Evolutionary conservation across 2,888 invertebrate genomes (phyloP), one percentile per base, ranked within the genome.

Genomic region (Pollenia griseotomentosa): DNA sequence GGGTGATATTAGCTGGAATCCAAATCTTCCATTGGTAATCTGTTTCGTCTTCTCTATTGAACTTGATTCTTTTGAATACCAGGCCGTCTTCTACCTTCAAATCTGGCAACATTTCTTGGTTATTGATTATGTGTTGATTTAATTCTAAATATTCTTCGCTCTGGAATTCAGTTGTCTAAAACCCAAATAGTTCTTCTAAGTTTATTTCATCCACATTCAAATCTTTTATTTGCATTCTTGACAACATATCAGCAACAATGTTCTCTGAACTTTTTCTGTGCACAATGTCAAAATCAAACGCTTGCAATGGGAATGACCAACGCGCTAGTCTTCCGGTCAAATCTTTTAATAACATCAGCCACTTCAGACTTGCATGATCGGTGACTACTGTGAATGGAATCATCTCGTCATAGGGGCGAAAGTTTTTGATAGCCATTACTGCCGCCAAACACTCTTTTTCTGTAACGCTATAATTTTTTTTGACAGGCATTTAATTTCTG

Each of bases 361-460:
- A 74, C 23, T 81, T 73, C 1, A 74, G 16, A 10, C 53, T 53
- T 3, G 73, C 63, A n/a, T 79, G 79, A 33, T 80, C 65, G 1
- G 68, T 79, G 5, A 77, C 23, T 1, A 66, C 59, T 1, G 77
- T 66, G 12, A 79, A 68, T 2, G 53, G 42, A 55, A 73, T 74
- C 16, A 83, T 71, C 40, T 87, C 83, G 1, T 83, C 65, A 61
- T 86, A 86, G 0, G 79, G 66, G 11, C 87, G 10, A 40, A 87
- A 87, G 51, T 68, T 80, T 42, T 77, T 71, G 2, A 88, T 53
- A 0, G 79, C 83, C 40, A 80, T 40, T 1, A 74, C 57, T 7
- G 73, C 81, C 6, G 81, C 81, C n/a, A 81, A 23, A 11, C 80
- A 81, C n/a, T 82, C 82, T 42, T 83, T 83, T n/a, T 86, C 86